Percentiles rank a stretch among this genome's conserved stretches.
These are phyloP conservation scores for Ethmia dodecea DNA, from an alignment of 2,888 invertebrate genomes.

Conservation along the genomic window DNA sequence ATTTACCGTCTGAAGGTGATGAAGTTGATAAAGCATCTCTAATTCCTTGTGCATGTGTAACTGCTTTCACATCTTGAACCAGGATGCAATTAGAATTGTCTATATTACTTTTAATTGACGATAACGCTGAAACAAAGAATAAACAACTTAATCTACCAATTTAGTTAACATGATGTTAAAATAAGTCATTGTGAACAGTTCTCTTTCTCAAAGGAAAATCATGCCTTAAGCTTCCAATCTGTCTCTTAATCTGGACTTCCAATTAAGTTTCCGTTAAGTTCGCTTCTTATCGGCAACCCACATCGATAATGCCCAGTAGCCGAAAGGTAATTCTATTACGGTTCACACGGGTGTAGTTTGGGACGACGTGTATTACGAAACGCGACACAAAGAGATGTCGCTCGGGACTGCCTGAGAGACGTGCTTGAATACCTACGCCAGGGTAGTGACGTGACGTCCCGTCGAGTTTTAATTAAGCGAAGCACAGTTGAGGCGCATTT, in stretches of 20 bases:
- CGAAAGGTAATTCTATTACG: constrained; percentile 52
- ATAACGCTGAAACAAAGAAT: constrained; percentile 84
- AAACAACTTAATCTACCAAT: constrained; percentile 4
- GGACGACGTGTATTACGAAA: constrained; percentile 44
- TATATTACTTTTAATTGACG: constrained; percentile 92
- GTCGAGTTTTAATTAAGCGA: constrained; percentile 70
- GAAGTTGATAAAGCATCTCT: constrained; percentile 81
- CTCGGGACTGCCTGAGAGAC: constrained; percentile 38
- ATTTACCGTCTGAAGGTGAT: constrained; percentile 70
- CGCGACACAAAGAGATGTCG: constrained; percentile 55
- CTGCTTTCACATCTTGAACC: constrained; percentile 92
- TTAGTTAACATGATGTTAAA: background rate
- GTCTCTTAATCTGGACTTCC: constrained; percentile 43
- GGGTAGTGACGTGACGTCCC: constrained; percentile 61
- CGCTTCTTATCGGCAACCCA: constrained; percentile 44
- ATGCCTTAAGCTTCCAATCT: constrained; percentile 38
- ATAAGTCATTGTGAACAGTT: background rate
- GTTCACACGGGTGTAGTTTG: constrained; percentile 45
- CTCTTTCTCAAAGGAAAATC: constrained; percentile 15
- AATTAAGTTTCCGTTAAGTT: constrained; percentile 58
- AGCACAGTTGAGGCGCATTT: constrained; percentile 60
- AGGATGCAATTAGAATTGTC: constrained; percentile 93
- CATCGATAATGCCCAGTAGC: constrained; percentile 56
- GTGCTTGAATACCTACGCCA: constrained; percentile 32
- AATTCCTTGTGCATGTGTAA: constrained; percentile 91